Evolutionary conservation across 1,140 invertebrate genomes (phyloP).

Genomic region (Musca domestica): DNA sequence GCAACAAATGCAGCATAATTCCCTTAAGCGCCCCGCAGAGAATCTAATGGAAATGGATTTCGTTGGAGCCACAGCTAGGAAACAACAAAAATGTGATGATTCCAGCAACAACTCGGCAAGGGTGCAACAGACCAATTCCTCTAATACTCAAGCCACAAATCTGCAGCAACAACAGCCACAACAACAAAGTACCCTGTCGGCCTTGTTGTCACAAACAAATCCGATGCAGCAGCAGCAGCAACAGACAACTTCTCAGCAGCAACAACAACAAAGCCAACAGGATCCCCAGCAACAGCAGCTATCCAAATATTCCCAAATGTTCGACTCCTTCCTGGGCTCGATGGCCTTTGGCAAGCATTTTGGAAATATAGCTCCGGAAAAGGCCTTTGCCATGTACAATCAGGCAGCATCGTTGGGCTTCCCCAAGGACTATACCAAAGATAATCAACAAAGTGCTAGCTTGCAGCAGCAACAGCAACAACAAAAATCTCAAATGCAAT

Average conservation of each 20-base stretch:
- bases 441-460: constrained; percentile 29
- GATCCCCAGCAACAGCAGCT: constrained; percentile 23
- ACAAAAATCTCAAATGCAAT: constrained; percentile 32
- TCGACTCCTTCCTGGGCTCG: constrained; percentile 46
- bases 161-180: constrained; percentile 38
- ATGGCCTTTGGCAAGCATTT: constrained; percentile 46
- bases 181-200: constrained; percentile 32
- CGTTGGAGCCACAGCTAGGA: constrained; percentile 31
- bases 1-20: constrained; percentile 28
- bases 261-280: constrained; percentile 26
- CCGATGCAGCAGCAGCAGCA: constrained; percentile 37
- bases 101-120: background rate
- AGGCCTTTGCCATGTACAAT: constrained; percentile 53
- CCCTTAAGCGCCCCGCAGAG: constrained; percentile 38
- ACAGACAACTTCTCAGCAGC: constrained; percentile 8
- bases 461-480: constrained; percentile 37
- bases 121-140: background rate
- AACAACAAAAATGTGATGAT: constrained; percentile 39
- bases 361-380: constrained; percentile 48
- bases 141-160: background rate
- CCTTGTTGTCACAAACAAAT: no score
- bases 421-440: constrained; percentile 41
- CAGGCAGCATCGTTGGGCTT: constrained; percentile 49
- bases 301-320: constrained; percentile 48
- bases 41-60: constrained; percentile 41